Percentiles rank a stretch among this genome's conserved stretches.
These are phyloP conservation scores for Caenorhabditis panamensis DNA, from an alignment of 2,888 invertebrate genomes.

Conservation along the genomic window DNA sequence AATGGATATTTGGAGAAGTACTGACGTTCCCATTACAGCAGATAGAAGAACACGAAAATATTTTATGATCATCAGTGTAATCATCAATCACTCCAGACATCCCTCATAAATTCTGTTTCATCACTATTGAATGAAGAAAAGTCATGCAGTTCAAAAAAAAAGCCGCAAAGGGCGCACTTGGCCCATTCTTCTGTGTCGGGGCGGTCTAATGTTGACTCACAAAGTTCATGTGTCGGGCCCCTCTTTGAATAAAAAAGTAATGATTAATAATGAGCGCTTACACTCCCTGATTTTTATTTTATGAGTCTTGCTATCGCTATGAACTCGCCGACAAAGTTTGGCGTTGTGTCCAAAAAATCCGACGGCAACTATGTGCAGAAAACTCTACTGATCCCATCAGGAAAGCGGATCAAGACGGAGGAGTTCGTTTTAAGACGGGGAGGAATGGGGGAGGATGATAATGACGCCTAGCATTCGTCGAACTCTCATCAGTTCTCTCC, in stretches of 20 bases:
- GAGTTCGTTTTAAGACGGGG: conserved; percentile 9
- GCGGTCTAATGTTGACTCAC: conserved; percentile 30
- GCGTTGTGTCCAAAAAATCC: too few species aligned
- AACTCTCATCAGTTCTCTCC: background rate
- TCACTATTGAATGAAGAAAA: background rate
- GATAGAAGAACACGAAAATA: background rate
- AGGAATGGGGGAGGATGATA: background rate
- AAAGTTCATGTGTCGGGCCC: conserved; percentile 3
- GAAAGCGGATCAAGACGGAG: conserved; percentile 11
- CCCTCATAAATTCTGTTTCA: conserved; percentile 16
- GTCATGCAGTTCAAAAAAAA: background rate
- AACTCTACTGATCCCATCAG: background rate
- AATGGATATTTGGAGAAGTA: background rate
- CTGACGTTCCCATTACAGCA: background rate
- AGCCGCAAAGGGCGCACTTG: conserved; percentile 5
- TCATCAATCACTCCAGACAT: background rate
- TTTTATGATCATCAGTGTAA: background rate
- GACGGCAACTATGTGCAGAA: too few species aligned
- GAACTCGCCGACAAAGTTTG: background rate
- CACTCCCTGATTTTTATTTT: too few species aligned
- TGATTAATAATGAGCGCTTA: background rate
- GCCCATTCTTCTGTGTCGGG: conserved; percentile 18
- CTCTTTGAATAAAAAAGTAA: background rate
- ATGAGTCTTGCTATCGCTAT: too few species aligned
- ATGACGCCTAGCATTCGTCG: background rate